phyloP scores from a whole-genome alignment of 1,140 invertebrate species.

The Ips typographus region DNA sequence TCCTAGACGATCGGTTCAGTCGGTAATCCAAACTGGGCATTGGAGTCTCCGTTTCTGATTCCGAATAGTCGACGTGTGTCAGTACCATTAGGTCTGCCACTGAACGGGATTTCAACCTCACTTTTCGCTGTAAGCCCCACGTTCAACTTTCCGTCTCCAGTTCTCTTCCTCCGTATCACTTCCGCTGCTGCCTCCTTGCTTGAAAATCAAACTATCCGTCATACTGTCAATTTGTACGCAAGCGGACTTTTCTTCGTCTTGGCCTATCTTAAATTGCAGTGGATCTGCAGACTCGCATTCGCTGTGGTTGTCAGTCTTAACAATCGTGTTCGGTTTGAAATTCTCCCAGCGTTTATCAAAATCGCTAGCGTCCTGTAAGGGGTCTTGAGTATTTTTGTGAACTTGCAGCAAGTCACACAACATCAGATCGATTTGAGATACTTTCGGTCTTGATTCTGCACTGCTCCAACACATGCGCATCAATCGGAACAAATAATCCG shows the following conservation, averaged over 20 bases:
- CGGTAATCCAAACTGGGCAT: conserved; percentile 51
- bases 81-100: conserved; percentile 75
- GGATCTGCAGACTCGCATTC: conserved; percentile 35
- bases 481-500: conserved; percentile 58
- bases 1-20: conserved; percentile 38
- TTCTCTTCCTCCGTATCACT: conserved; percentile 70
- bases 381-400: conserved; percentile 58
- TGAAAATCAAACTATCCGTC: conserved; percentile 39
- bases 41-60: conserved; percentile 62
- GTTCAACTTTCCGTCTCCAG: conserved; percentile 64
- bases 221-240: conserved; percentile 35
- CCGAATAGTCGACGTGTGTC: conserved; percentile 67
- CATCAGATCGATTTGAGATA: conserved; percentile 60
- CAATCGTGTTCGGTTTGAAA: conserved; percentile 63
- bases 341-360: conserved; percentile 70
- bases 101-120: conserved; percentile 70
- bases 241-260: conserved; percentile 61
- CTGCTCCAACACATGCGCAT: conserved; percentile 68
- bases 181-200: conserved; percentile 52
- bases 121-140: conserved; percentile 67
- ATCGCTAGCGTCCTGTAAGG: conserved; percentile 57
- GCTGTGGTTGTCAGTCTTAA: conserved; percentile 59
- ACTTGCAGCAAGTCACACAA: conserved; percentile 58
- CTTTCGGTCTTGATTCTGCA: conserved; percentile 51
- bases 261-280: conserved; percentile 5